phyloP scores from a whole-genome alignment of 2,888 invertebrate species.

The Xestia rhomboidea region DNA sequence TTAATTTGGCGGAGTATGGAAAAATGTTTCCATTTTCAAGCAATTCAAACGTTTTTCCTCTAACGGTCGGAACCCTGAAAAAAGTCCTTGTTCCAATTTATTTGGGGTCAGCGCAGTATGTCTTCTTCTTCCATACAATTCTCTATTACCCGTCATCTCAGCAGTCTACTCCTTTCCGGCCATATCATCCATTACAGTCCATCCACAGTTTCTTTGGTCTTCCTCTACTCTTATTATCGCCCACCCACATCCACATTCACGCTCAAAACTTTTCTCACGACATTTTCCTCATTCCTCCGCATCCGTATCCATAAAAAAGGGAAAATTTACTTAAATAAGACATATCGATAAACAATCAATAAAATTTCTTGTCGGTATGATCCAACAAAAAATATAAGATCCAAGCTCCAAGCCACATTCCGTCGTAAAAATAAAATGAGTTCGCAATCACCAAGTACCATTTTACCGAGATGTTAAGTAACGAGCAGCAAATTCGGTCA shows the following conservation, averaged over 20 bases:
- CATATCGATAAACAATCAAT: neutral
- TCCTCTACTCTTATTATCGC: neutral
- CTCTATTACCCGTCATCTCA: neutral
- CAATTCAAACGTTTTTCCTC: too few species aligned
- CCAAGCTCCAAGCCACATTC: neutral
- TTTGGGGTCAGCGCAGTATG: too few species aligned
- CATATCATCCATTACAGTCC: neutral
- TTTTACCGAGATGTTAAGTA: neutral
- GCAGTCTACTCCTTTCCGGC: neutral
- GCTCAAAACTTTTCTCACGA: neutral
- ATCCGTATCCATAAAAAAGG: neutral
- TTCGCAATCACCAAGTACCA: neutral
- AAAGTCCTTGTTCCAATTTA: too few species aligned
- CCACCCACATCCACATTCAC: neutral
- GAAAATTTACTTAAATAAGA: neutral
- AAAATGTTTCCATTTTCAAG: too few species aligned
- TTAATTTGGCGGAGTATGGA: neutral
- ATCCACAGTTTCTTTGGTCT: neutral
- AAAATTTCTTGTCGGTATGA: neutral
- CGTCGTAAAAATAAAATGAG: slow-evolving; percentile 8
- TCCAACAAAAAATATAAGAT: neutral
- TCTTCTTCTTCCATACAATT: too few species aligned
- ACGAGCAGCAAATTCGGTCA: slow-evolving; percentile 2
- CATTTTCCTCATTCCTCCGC: neutral
- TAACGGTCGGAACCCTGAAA: too few species aligned